Conservation (phyloP, 1,140 invertebrate genomes). For the Lasioglossum baleicum region DNA sequence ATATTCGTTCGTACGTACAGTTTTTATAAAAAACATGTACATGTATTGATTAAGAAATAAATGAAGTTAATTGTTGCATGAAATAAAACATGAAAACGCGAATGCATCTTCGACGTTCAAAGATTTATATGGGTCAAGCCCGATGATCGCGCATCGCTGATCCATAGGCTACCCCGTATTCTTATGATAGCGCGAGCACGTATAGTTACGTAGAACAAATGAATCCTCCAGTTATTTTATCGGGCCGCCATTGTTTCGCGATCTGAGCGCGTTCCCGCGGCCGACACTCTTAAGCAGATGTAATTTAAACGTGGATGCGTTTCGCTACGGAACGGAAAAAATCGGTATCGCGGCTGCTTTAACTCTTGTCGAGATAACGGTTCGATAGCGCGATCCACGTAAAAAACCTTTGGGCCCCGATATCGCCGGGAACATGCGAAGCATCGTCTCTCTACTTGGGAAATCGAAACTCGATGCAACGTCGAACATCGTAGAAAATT, state of each 20-base stretch:
- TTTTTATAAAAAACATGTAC: too few relatives aligned
- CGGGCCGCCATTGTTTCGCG: constrained; percentile 45
- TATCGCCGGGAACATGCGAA: constrained; percentile 10
- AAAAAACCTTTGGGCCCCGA: constrained; percentile 28
- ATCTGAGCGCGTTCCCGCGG: constrained; percentile 34
- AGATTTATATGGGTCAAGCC: constrained; percentile 1
- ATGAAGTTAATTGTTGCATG: too few relatives aligned
- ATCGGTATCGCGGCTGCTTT: constrained; percentile 43
- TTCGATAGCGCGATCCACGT: constrained; percentile 17
- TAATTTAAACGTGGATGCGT: constrained; percentile 47
- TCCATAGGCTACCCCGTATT: constrained; percentile 19
- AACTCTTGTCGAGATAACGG: constrained; percentile 36
- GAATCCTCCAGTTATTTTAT: constrained; percentile 54
- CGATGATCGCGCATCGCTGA: constrained; percentile 40
- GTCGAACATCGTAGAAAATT: too few relatives aligned
- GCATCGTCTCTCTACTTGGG: background rate
- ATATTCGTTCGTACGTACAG: too few relatives aligned
- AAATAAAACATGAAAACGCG: too few relatives aligned
- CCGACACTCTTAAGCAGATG: constrained; percentile 43
- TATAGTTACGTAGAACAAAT: constrained; percentile 57
- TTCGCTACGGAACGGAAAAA: constrained; percentile 25
- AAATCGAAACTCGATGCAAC: too few relatives aligned
- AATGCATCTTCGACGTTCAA: background rate
- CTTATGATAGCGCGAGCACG: constrained; percentile 25
- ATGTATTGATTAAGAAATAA: too few relatives aligned